Percentiles rank a stretch among this genome's conserved stretches.
Conservation (phyloP, 2,888 invertebrate genomes). For the Oligia fasciuncula region DNA sequence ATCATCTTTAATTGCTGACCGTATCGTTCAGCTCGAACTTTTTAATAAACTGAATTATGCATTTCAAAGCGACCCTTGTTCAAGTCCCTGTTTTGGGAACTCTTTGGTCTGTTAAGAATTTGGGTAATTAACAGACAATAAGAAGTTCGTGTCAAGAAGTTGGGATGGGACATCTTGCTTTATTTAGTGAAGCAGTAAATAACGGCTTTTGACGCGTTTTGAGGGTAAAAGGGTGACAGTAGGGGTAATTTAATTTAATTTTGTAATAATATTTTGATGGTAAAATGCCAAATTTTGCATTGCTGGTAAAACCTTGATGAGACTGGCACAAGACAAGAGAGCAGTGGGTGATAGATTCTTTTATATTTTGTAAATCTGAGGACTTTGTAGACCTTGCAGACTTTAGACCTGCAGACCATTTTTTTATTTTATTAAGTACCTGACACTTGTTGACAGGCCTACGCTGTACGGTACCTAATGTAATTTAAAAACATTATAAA, state of each 20-base stretch:
- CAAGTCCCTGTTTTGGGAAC: conserved; percentile 43
- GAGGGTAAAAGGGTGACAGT: not conserved
- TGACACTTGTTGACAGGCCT: too few relatives aligned
- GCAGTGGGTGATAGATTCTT: too few relatives aligned
- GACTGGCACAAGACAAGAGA: not conserved
- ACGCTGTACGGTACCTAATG: too few relatives aligned
- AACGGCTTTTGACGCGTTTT: conserved; percentile 41
- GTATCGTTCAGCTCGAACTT: conserved; percentile 52
- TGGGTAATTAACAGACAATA: conserved; percentile 62
- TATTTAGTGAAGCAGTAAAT: conserved; percentile 50
- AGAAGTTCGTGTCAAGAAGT: conserved; percentile 54
- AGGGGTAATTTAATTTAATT: conserved; percentile 43
- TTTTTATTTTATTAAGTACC: too few relatives aligned
- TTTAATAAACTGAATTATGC: conserved; percentile 66
- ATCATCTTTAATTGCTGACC: conserved; percentile 28
- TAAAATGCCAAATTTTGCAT: not conserved
- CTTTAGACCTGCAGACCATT: too few relatives aligned
- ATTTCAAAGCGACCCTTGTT: conserved; percentile 57
- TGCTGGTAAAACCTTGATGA: too few relatives aligned
- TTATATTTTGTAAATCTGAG: too few relatives aligned
- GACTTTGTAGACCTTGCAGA: too few relatives aligned
- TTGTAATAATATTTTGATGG: conserved; percentile 10
- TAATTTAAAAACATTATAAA: too few relatives aligned
- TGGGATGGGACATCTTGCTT: conserved; percentile 40
- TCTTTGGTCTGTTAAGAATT: conserved; percentile 63